phyloP scores from a whole-genome alignment of 2,797 vertebrate genomes.

The Vultur gryphus region DNA sequence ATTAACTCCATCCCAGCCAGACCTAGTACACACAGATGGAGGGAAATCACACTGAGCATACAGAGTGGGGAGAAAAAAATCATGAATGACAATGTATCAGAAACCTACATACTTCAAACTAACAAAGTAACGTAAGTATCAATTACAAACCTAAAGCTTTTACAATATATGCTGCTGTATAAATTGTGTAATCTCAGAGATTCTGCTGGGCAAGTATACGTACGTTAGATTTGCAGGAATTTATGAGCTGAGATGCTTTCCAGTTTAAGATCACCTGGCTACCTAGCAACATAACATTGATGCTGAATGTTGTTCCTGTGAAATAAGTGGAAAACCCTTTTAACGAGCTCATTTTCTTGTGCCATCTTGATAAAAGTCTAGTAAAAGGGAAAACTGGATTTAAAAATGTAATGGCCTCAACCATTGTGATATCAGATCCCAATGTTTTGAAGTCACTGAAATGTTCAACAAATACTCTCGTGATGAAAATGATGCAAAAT shows the following conservation, averaged over 20 bases:
- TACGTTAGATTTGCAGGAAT: neutral
- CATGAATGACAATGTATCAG: neutral
- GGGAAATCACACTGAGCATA: neutral
- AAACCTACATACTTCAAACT: neutral
- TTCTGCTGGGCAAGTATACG: neutral
- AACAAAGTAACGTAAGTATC: neutral
- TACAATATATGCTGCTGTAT: neutral
- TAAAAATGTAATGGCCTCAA: neutral
- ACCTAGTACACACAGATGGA: neutral
- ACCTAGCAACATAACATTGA: conserved; percentile 17
- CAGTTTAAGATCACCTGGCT: conserved; percentile 19
- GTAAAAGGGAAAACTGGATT: neutral
- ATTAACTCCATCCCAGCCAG: neutral
- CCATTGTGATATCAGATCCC: neutral
- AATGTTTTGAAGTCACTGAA: neutral
- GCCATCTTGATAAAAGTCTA: neutral
- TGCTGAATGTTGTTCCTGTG: neutral
- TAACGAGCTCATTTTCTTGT: neutral
- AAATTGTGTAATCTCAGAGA: neutral
- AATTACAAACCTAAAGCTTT: neutral
- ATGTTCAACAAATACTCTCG: neutral
- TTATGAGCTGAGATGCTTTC: neutral
- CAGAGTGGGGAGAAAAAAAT: neutral
- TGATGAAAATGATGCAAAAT: neutral
- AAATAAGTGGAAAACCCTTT: conserved; percentile 3